These are phyloP conservation scores for Oscheius sp. DNA, from an alignment of 2,888 invertebrate genomes.

Conservation along the genomic window DNA sequence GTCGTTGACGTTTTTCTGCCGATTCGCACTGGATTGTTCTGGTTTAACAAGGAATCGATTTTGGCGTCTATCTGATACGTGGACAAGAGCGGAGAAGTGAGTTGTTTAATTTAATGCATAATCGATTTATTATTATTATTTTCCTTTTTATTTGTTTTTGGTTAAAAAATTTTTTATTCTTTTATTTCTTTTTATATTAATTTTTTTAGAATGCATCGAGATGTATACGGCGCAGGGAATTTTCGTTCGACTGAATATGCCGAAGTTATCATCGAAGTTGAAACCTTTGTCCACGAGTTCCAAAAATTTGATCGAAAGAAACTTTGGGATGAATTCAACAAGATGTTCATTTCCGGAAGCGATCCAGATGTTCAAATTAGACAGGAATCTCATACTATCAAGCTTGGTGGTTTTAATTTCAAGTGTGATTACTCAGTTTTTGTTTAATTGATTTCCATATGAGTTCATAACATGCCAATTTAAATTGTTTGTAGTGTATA, in stretches of 20 bases:
- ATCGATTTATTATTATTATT: constrained; percentile 34
- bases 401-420: constrained; percentile 27
- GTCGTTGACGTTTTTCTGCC: constrained; percentile 11
- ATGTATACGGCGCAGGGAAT: constrained; percentile 25
- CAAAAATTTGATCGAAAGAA: constrained; percentile 27
- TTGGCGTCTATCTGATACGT: neutral
- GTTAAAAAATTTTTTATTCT: constrained; percentile 25
- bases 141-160: constrained; percentile 29
- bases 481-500: constrained; percentile 19
- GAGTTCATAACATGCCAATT: constrained; percentile 7
- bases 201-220: constrained; percentile 26
- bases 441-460: constrained; percentile 29
- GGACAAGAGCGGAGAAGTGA: constrained; percentile 32
- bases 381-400: constrained; percentile 31
- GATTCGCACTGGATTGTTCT: neutral
- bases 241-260: constrained; percentile 31
- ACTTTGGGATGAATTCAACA: constrained; percentile 32
- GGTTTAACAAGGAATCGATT: neutral
- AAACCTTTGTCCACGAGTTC: constrained; percentile 30
- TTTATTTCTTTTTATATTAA: constrained; percentile 34
- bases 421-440: constrained; percentile 34
- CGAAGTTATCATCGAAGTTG: constrained; percentile 28
- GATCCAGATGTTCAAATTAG: constrained; percentile 30
- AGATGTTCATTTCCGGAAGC: constrained; percentile 31
- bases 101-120: constrained; percentile 32